Evolutionary conservation across 2,888 invertebrate species (phyloP), one percentile per base, ranked within the genome.

Genomic region (Spialia ferax): DNA sequence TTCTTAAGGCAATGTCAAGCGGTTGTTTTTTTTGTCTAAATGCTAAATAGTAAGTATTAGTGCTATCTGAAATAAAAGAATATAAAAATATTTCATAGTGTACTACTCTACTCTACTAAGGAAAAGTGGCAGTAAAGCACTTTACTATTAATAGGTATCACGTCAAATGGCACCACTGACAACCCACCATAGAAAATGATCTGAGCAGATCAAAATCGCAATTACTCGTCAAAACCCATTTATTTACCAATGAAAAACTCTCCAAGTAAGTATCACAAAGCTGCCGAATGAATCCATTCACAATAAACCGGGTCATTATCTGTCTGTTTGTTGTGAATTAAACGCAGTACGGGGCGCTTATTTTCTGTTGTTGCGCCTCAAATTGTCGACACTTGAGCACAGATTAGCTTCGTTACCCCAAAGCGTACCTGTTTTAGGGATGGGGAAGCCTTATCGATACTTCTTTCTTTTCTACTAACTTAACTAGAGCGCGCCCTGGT

Each of bases 361-460:
- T 93, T 93, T 92, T 90, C 88, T 88, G 92, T 93, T 93, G 93
- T 93, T 93, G 82, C 87, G 86, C 83, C 85, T 89, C 91, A 91
- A 93, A 93, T 93, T 93, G 93, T 93, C 92, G 93, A 91, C 93
- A 93, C 92, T 93, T 85, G 91, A 93, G 89, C 80, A 86, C 92
- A 91, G 93, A 93, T 93, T 93, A 92, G 92, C 93, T 93, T 93
- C 93, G 93, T 93, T 93, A 93, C 89, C 88, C 89, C 83, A 86
- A 84, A 82, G 88, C 79, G 85, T 85, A 88, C 89, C 87, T 88
- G 83, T 32, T 66, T 0, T 85, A 88, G 88, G 63, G 86, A 77
- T 75, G 88, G 11, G 18, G 13, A 13, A 2, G 20, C 1, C 10
- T 54, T 54, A 63, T 55, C 63, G 54, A 63, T 42, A 1, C 23